phyloP scores from a whole-genome alignment of 1,140 invertebrate species.

The Pseudomyrmex sp. region DNA sequence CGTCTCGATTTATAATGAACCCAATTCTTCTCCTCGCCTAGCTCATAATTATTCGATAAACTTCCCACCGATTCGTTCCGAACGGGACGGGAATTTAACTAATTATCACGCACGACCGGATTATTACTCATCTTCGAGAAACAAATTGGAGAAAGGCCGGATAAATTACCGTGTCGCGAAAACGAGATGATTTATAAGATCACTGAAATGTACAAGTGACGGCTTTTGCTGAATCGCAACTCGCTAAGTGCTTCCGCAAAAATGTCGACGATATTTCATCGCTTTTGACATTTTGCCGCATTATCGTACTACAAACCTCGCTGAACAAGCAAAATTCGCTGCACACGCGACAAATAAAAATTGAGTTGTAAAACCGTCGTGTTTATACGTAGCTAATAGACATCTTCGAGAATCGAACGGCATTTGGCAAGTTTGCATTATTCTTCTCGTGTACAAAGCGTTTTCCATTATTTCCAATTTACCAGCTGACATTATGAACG shows the following conservation, averaged over 20 bases:
- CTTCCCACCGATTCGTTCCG: neutral
- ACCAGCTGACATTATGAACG: neutral
- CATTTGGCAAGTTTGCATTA: constrained; percentile 14
- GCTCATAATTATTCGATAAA: constrained; percentile 34
- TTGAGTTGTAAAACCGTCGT: constrained; percentile 10
- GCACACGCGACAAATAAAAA: constrained; percentile 19
- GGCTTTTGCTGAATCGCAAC: constrained; percentile 46
- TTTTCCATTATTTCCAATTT: constrained; percentile 41
- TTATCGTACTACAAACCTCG: constrained; percentile 10
- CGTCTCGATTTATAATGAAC: constrained; percentile 47
- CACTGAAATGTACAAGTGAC: constrained; percentile 34
- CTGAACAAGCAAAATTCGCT: neutral
- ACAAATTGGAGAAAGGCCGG: neutral
- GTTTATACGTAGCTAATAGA: neutral
- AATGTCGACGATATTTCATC: constrained; percentile 24
- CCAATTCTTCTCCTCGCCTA: constrained; percentile 18
- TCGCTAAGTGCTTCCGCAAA: constrained; percentile 62
- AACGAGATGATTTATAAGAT: neutral
- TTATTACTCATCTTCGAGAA: neutral
- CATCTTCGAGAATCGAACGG: neutral
- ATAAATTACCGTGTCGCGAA: neutral
- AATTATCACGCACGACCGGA: constrained; percentile 25
- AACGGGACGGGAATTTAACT: constrained; percentile 12
- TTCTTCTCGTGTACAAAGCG: constrained; percentile 1
- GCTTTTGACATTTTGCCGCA: constrained; percentile 4